Evolutionary conservation across 1,140 invertebrate species (phyloP), one percentile per base, ranked within the genome.

Genomic region (Scaptodrosophila lebanonensis): DNA sequence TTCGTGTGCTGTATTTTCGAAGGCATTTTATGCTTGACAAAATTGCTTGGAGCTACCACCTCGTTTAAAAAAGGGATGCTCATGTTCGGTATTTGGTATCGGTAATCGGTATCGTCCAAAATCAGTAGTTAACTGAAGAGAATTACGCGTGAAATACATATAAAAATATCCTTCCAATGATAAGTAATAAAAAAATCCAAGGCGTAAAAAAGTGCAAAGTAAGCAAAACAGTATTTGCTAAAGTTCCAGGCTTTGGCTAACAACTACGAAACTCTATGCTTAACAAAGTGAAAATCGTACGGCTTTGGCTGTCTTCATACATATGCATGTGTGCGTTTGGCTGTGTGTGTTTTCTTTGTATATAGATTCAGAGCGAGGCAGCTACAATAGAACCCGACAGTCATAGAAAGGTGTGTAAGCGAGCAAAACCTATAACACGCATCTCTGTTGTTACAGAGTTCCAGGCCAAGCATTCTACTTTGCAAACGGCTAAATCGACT

Each of bases 361-460:
- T 83, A 73, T 82, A 75, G 66, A 82, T 68, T 67, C 49, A 60
- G 56, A 77, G 49, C 22, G 76, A 58, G 70, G 70, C 56, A 42
- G 50, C 35, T 70, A 75, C 12, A 40, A 22, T 12, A 33, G 22
- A 25, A 7, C 22, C 29, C 56, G 11, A 45, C 35, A 60, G 33
- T 52, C 42, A 50, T 6, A 61, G n/a, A n/a, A n/a, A 50, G 35
- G 62, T 54, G 75, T 75, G 57, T 51, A 58, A 82, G 66, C 48
- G 66, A 64, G 66, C 39, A 9, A 25, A 77, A 9, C 48, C 42
- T 72, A 57, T 54, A 51, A 12, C 12, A 16, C 63, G 40, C 49
- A 75, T 48, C 50, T 60, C 65, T 77, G 71, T 77, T 76, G 69
- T 76, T 77, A 71, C 67, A 76, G 58, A 76, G 70, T 75, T 76